Conservation (phyloP, 2,113 vertebrate genomes). For the Phylloscopus whistleri region DNA sequence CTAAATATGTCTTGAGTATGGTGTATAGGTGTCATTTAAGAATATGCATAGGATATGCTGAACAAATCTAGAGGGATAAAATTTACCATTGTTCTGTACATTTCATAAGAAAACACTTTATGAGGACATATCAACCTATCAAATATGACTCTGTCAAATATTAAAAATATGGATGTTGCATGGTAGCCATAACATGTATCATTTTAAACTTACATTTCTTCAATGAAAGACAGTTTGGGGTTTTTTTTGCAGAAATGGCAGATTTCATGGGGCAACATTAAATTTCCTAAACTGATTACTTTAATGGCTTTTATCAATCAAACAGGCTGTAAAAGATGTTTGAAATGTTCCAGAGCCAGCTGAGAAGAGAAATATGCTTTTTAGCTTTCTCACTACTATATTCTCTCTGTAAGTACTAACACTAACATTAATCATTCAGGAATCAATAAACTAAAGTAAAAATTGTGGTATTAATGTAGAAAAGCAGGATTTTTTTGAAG, state of each 20-base stretch:
- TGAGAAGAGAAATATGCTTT: conserved; percentile 6
- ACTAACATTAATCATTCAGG: neutral
- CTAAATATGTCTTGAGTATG: neutral
- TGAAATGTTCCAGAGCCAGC: neutral
- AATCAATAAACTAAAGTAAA: neutral
- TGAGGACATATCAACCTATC: neutral
- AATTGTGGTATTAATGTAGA: neutral
- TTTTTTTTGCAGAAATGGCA: neutral
- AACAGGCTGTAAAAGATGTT: neutral
- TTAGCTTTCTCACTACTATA: neutral
- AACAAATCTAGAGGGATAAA: neutral
- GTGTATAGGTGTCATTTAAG: neutral
- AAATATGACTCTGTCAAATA: neutral
- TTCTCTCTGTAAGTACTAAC: neutral
- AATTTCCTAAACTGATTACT: conserved; percentile 2
- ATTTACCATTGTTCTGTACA: neutral
- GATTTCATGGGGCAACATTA: neutral
- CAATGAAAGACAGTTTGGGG: neutral
- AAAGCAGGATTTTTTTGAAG: neutral
- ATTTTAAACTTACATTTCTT: neutral
- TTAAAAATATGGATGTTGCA: neutral
- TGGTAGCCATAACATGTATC: accelerated
- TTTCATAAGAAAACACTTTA: neutral
- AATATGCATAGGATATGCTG: neutral
- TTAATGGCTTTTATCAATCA: conserved; percentile 10